These are phyloP conservation scores for Protobothrops mucrosquamatus DNA, from an alignment of 2,113 vertebrate species.

Conservation along the genomic window DNA sequence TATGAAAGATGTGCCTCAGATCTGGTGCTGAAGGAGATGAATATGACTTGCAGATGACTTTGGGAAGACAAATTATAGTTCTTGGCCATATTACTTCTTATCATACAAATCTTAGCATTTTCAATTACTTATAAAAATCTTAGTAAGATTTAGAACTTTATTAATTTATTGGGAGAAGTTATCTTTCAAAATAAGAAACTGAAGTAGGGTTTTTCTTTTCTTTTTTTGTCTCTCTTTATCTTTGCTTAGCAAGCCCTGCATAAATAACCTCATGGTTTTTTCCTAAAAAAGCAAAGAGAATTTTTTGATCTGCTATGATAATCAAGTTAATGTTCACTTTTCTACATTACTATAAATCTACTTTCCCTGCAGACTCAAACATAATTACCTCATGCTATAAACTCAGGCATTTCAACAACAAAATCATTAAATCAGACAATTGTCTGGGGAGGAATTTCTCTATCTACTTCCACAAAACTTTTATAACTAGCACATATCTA, in stretches of 20 bases:
- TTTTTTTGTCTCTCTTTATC: neutral
- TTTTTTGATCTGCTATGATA: slow-evolving; percentile 28
- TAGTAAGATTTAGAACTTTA: neutral
- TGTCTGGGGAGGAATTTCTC: neutral
- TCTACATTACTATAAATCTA: slow-evolving; percentile 33
- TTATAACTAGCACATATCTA: neutral
- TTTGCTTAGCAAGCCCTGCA: neutral
- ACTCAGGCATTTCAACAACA: slow-evolving; percentile 30
- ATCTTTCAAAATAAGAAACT: neutral
- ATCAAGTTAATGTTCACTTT: slow-evolving; percentile 45
- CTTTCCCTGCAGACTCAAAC: slow-evolving; percentile 38
- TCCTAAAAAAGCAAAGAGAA: slow-evolving; percentile 1
- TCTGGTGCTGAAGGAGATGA: neutral
- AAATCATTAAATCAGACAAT: neutral
- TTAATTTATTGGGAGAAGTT: neutral
- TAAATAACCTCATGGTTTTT: neutral
- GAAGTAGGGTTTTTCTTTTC: neutral
- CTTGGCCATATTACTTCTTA: neutral
- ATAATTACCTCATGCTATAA: slow-evolving; percentile 31
- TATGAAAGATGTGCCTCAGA: neutral
- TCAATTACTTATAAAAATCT: neutral
- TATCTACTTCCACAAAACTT: slow-evolving; percentile 2
- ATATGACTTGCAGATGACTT: too few relatives aligned
- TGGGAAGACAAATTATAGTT: neutral
- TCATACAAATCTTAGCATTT: neutral